phyloP scores from a whole-genome alignment of 2,888 invertebrate species.

The Volucella bombylans region DNA sequence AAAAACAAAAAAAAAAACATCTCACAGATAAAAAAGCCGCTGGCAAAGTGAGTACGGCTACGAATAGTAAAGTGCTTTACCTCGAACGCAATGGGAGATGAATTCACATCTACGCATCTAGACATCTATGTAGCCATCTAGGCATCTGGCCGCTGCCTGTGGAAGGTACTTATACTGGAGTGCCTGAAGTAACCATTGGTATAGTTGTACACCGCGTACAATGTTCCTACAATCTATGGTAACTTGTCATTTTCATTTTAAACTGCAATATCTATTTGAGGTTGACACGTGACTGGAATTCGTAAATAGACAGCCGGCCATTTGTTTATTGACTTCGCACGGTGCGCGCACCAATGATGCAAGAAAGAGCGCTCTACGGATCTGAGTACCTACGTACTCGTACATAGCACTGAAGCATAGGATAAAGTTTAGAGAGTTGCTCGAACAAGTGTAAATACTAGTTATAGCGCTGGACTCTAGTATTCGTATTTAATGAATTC shows the following conservation, averaged over 20 bases:
- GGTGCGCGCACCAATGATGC: constrained; percentile 35
- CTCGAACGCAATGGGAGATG: constrained; percentile 29
- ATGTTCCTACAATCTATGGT: constrained; percentile 40
- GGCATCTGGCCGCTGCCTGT: constrained; percentile 2
- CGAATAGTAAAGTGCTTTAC: neutral
- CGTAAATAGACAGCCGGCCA: constrained; percentile 48
- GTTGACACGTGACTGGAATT: constrained; percentile 69
- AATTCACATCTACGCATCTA: constrained; percentile 52
- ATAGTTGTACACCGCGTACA: constrained; percentile 5
- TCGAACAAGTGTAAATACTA: neutral
- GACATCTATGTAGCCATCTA: neutral
- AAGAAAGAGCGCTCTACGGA: constrained; percentile 35
- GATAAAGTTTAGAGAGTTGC: too few species aligned
- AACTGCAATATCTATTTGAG: constrained; percentile 71
- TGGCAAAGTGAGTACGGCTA: neutral
- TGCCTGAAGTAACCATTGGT: neutral
- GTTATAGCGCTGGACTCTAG: neutral
- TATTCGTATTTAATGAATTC: neutral
- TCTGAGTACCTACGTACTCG: neutral
- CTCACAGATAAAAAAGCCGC: constrained; percentile 29
- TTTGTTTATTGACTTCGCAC: constrained; percentile 67
- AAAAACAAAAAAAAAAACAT: constrained; percentile 11
- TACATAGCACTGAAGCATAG: too few species aligned
- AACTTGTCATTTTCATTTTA: constrained; percentile 72
- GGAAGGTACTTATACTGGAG: constrained; percentile 4